phyloP scores from a whole-genome alignment of 2,797 vertebrate genomes.

The Pangasius krempfi region DNA sequence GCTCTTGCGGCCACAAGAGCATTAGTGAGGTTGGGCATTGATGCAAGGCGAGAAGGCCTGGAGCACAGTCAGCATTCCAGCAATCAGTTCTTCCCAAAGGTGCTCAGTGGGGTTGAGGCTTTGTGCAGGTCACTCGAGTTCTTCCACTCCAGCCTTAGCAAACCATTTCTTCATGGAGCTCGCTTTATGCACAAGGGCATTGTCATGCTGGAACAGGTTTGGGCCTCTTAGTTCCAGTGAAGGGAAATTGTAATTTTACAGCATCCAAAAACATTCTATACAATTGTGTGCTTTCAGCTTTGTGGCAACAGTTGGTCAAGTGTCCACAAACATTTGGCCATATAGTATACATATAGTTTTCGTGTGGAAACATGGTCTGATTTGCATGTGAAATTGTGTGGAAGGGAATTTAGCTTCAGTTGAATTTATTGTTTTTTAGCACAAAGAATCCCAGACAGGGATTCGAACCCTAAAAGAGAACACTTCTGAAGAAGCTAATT shows the following conservation, averaged over 20 bases:
- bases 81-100: not conserved
- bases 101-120: not conserved
- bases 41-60: not conserved
- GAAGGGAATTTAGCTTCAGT: slow-evolving; percentile 64
- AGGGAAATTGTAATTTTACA: not conserved
- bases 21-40: not conserved
- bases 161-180: not conserved
- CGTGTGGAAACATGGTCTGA: slow-evolving; percentile 56
- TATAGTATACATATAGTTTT: not conserved
- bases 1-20: not conserved
- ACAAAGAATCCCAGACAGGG: slow-evolving; percentile 34
- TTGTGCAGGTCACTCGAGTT: not conserved
- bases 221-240: not conserved
- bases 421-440: slow-evolving; percentile 72
- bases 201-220: not conserved
- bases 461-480: not conserved
- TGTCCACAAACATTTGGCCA: not conserved
- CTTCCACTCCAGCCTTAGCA: not conserved
- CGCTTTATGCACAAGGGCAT: not conserved
- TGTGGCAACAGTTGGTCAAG: not conserved
- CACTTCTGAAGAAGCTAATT: slow-evolving; percentile 6
- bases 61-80: not conserved
- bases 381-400: slow-evolving; percentile 78
- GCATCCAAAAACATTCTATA: not conserved
- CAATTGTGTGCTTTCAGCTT: not conserved